Percentiles rank a stretch among this genome's conserved stretches.
These are phyloP conservation scores for Lochmaea capreae DNA, from an alignment of 2,888 invertebrate species.

Conservation along the genomic window DNA sequence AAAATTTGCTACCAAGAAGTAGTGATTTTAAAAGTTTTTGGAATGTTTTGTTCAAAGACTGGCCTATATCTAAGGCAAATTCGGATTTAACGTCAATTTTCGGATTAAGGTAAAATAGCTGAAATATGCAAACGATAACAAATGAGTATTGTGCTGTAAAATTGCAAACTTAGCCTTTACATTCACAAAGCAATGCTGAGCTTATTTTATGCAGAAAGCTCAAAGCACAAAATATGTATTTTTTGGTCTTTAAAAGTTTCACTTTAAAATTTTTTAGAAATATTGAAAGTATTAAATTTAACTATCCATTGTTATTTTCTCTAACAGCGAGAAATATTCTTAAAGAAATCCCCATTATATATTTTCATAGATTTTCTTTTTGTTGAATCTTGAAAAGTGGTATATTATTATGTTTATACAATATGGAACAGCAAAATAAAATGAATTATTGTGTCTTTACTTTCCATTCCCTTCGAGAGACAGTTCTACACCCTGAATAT, in stretches of 20 bases:
- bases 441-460: too few species aligned
- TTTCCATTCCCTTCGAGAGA: too few species aligned
- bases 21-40: neutral
- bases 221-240: conserved; percentile 52
- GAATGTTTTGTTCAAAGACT: neutral
- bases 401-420: too few species aligned
- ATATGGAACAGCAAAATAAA: too few species aligned
- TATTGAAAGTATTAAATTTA: neutral
- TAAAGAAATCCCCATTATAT: neutral
- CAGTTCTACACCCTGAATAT: too few species aligned
- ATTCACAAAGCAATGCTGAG: conserved; percentile 61
- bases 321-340: neutral
- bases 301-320: too few species aligned
- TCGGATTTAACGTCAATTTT: neutral
- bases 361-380: neutral
- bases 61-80: neutral
- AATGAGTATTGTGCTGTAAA: conserved; percentile 56
- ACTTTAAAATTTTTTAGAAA: neutral
- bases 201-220: conserved; percentile 57
- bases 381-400: too few species aligned
- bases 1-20: too few species aligned
- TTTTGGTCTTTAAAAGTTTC: neutral
- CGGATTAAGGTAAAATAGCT: conserved; percentile 46
- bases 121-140: conserved; percentile 55
- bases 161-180: conserved; percentile 58